These are phyloP conservation scores for Panagrolaimus sp. DNA, from an alignment of 1,140 invertebrate species.

Conservation along the genomic window DNA sequence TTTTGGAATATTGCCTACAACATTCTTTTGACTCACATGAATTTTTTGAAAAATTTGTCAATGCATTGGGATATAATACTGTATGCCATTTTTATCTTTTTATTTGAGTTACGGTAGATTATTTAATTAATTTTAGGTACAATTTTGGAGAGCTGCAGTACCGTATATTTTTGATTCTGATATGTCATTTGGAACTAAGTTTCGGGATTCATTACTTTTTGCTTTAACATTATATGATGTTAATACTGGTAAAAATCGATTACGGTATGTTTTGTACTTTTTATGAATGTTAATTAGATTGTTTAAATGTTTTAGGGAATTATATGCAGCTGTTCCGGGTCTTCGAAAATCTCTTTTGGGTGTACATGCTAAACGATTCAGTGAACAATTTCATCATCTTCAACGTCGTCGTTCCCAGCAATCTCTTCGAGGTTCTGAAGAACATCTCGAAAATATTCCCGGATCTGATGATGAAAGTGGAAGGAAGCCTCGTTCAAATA, in stretches of 20 bases:
- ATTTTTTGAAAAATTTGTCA: constrained; percentile 44
- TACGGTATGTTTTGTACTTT: constrained; percentile 27
- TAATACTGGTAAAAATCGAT: constrained; percentile 52
- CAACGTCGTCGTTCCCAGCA: constrained; percentile 38
- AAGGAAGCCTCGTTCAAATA: constrained; percentile 14
- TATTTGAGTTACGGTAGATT: too few species aligned
- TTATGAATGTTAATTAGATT: not conserved
- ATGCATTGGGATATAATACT: constrained; percentile 34
- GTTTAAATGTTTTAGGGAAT: constrained; percentile 38
- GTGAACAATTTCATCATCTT: constrained; percentile 55
- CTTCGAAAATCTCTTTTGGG: constrained; percentile 53
- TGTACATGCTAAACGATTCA: constrained; percentile 53
- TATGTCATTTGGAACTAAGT: constrained; percentile 53
- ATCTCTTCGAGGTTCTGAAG: not conserved
- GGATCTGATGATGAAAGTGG: constrained; percentile 17
- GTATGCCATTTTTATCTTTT: too few species aligned
- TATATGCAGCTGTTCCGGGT: constrained; percentile 58
- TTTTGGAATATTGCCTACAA: constrained; percentile 43
- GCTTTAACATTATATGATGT: constrained; percentile 55
- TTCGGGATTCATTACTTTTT: constrained; percentile 53
- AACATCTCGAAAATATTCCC: not conserved
- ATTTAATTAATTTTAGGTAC: too few species aligned
- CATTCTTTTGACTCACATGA: constrained; percentile 32
- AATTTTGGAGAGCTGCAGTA: constrained; percentile 37
- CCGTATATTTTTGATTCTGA: constrained; percentile 51